These are phyloP conservation scores for Drosophila leontia DNA, from an alignment of 1,140 invertebrate genomes.

Conservation along the genomic window DNA sequence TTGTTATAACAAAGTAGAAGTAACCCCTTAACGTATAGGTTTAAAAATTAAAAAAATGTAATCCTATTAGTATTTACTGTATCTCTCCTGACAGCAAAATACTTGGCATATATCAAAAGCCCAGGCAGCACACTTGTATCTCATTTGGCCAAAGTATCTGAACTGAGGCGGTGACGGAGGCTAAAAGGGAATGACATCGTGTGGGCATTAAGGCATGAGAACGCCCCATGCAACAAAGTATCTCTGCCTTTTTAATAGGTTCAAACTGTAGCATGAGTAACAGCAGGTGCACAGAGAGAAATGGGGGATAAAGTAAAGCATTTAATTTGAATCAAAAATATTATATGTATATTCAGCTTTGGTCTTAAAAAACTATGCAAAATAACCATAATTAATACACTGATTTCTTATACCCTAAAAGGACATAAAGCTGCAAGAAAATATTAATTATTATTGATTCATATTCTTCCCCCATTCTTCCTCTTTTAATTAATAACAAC, in stretches of 20 bases:
- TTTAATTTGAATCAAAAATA: too few species aligned
- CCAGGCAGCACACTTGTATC: conserved; percentile 38
- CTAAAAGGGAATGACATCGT: conserved; percentile 16
- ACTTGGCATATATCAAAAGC: conserved; percentile 50
- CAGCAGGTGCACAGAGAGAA: conserved; percentile 17
- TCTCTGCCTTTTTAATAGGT: conserved; percentile 70
- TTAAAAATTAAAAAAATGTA: background rate
- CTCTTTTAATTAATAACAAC: background rate
- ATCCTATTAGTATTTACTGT: conserved; percentile 1
- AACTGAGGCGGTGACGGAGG: background rate
- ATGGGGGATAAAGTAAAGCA: background rate
- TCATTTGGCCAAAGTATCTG: conserved; percentile 50
- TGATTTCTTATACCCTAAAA: background rate
- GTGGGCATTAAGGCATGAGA: conserved; percentile 60
- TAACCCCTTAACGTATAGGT: background rate
- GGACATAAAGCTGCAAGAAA: background rate
- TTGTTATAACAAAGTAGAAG: background rate
- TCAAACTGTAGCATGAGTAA: conserved; percentile 62
- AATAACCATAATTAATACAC: background rate
- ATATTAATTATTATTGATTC: background rate
- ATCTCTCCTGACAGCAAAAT: background rate
- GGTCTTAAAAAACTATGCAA: too few species aligned
- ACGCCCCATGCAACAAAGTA: conserved; percentile 60
- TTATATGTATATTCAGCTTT: too few species aligned
- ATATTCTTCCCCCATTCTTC: background rate